Evolutionary conservation across 2,797 vertebrate genomes (phyloP).

Genomic region (Martes flavigula): DNA sequence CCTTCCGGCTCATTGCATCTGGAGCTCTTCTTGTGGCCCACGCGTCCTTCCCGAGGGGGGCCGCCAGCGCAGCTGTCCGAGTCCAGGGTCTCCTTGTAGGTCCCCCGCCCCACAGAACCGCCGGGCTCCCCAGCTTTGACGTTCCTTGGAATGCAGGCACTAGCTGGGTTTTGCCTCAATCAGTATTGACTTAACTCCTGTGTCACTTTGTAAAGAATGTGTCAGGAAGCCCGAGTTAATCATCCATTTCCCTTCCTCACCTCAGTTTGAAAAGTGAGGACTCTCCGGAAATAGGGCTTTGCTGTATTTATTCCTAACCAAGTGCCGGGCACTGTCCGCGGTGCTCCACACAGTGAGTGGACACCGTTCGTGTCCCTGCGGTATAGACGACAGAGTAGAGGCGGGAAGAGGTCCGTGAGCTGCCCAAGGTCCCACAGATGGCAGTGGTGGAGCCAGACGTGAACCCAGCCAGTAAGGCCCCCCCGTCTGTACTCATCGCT

Average conservation of each 20-base stretch:
- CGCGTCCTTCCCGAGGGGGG: not conserved
- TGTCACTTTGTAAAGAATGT: not conserved
- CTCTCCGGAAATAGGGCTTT: not conserved
- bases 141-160: not conserved
- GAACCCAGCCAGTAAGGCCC: not conserved
- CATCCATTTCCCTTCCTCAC: not conserved
- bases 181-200: not conserved
- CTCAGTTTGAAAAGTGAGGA: not conserved
- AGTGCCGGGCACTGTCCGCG: not conserved
- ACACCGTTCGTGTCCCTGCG: fast-evolving
- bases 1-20: fast-evolving
- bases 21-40: not conserved
- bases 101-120: fast-evolving
- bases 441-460: fast-evolving
- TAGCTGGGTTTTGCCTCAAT: not conserved
- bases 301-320: not conserved
- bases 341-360: fast-evolving
- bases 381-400: too few relatives aligned
- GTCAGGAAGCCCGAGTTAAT: not conserved
- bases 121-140: not conserved
- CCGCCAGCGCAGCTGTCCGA: fast-evolving
- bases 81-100: fast-evolving
- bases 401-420: not conserved
- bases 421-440: fast-evolving
- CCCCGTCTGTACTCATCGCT: not conserved